Percentiles rank a stretch among this genome's conserved stretches.
Conservation (phyloP, 2,797 vertebrate species). For the Semaprochilodus insignis region DNA sequence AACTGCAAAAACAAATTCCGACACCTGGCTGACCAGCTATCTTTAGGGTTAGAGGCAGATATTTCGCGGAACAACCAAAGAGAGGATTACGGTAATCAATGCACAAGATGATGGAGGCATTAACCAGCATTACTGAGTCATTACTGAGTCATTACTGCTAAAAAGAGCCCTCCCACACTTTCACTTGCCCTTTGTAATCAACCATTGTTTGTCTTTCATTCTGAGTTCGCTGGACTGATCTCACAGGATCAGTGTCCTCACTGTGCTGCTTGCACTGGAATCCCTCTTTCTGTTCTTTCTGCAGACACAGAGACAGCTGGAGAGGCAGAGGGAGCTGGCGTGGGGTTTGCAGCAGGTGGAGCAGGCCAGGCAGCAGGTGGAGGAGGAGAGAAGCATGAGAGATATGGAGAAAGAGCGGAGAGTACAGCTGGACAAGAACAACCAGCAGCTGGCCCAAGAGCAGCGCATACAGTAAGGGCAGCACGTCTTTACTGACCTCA, state of each 20-base stretch:
- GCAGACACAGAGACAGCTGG: slow-evolving; percentile 68
- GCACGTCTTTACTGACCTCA: background rate
- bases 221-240: background rate
- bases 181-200: background rate
- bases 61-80: background rate
- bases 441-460: slow-evolving; percentile 75
- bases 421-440: slow-evolving; percentile 68
- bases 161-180: background rate
- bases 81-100: background rate
- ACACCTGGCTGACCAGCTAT: no score
- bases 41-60: no score
- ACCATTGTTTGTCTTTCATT: background rate
- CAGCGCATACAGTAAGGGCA: slow-evolving; percentile 74
- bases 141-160: background rate
- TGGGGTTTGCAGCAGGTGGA: slow-evolving; percentile 69
- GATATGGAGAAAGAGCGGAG: slow-evolving; percentile 70
- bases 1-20: background rate
- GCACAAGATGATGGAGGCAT: no score
- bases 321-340: slow-evolving; percentile 64
- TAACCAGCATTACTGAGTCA: background rate
- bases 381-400: slow-evolving; percentile 63
- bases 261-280: slow-evolving; percentile 2
- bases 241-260: background rate
- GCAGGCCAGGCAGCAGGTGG: slow-evolving; percentile 63
- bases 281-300: slow-evolving; percentile 18